Percentiles rank a stretch among this genome's conserved stretches.
These are phyloP conservation scores for Venusia cambrica DNA, from an alignment of 2,888 invertebrate species.

Conservation along the genomic window DNA sequence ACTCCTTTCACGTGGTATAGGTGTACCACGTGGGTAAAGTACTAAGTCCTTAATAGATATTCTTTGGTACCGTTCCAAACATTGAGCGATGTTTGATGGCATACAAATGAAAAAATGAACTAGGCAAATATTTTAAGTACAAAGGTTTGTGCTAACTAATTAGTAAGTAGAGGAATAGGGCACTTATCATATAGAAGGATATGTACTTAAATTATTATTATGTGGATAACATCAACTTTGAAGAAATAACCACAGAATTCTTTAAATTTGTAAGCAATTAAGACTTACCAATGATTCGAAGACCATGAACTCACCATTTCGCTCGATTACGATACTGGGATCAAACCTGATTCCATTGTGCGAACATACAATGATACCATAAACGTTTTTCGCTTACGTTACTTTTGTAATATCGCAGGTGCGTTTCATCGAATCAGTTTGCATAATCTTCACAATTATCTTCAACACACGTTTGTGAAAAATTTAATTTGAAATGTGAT, in stretches of 20 bases:
- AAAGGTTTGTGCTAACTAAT: no score
- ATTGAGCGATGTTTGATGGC: no score
- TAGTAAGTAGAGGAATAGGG: no score
- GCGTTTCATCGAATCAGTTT: slow-evolving; percentile 28
- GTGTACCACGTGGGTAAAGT: no score
- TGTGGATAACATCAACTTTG: neutral
- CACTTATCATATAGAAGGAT: no score
- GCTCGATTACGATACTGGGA: neutral
- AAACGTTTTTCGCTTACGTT: slow-evolving; percentile 39
- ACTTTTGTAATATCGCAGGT: slow-evolving; percentile 45
- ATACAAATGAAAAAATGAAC: no score
- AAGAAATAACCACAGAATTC: neutral
- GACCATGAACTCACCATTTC: slow-evolving; percentile 8
- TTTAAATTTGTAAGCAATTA: slow-evolving; percentile 4
- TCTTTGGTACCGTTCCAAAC: no score
- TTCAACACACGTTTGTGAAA: slow-evolving; percentile 29
- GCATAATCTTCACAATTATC: slow-evolving; percentile 29
- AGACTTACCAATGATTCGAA: slow-evolving; percentile 14
- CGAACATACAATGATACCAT: slow-evolving; percentile 21
- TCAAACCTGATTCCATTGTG: slow-evolving; percentile 4
- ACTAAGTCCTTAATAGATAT: no score
- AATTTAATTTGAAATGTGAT: slow-evolving; percentile 42
- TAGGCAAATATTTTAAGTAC: no score
- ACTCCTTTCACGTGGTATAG: no score
- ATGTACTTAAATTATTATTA: no score